Conservation (phyloP, 1,140 invertebrate genomes). For the Halesus radiatus region DNA sequence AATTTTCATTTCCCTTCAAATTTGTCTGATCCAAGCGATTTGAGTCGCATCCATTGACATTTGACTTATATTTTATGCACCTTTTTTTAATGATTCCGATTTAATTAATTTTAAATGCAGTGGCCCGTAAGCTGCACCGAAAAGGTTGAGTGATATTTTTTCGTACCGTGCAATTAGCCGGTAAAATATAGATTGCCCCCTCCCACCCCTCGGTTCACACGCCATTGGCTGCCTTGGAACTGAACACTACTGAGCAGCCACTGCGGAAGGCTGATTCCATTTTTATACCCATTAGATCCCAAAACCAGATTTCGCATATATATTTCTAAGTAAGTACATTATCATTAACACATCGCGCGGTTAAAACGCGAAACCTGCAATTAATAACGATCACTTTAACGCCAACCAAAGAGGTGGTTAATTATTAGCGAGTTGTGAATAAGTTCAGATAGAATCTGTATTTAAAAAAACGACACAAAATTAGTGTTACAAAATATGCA, state of each 20-base stretch:
- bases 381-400: slow-evolving; percentile 35
- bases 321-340: too few species aligned
- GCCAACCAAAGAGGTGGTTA: not conserved
- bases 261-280: slow-evolving; percentile 33
- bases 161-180: slow-evolving; percentile 21
- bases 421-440: too few species aligned
- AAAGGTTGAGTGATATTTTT: slow-evolving; percentile 24
- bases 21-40: too few species aligned
- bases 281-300: slow-evolving; percentile 37
- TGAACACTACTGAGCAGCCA: slow-evolving; percentile 9
- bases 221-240: slow-evolving; percentile 37
- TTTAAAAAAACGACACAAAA: too few species aligned
- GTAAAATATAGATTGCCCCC: slow-evolving; percentile 30
- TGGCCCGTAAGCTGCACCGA: not conserved
- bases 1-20: too few species aligned
- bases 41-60: too few species aligned
- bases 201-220: slow-evolving; percentile 17
- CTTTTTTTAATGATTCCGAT: too few species aligned
- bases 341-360: not conserved
- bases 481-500: too few species aligned
- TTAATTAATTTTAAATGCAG: not conserved
- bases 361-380: slow-evolving; percentile 30
- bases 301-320: slow-evolving; percentile 11
- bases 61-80: too few species aligned
- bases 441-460: too few species aligned